Base-by-base conservation (phyloP, 1,140 invertebrate species). In the Tribolium castaneum region DNA sequence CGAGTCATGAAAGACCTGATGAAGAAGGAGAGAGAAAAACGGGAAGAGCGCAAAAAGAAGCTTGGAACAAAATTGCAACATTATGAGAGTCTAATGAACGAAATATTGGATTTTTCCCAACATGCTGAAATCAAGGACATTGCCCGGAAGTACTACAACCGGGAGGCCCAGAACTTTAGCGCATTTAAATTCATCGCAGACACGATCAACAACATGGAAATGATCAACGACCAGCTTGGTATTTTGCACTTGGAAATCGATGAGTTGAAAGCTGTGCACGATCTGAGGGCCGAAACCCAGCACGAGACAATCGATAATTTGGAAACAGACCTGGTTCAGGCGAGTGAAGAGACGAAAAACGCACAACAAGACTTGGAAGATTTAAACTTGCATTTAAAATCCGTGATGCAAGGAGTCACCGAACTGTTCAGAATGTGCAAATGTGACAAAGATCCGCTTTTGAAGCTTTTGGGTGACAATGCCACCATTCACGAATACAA, bases 141-240 rank as follows among this genome's bases (percentile, higher is more conserved):
- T 14, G 93, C 93, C 3, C 90, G 90, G n/a, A 90, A 93, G 79
- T 97, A 96, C 86, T 90, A 93, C 10, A 92, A 94, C 54, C 92
- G 95, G 80, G 96, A 98, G 84, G 95, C 97, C 83, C 93, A 95
- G 81, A 98, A 98, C 88, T 97, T 97, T 87, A 94, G 95, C 0
- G 89, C 96, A 0, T 98, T 98, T 86, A 96, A 94, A 85, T 97
- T 96, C 85, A 95, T 98, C 1, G 97, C 96, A 84, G 95, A 97
- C 85, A 89, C 97, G 22, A 97, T 97, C 85, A 93, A 93, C 80
- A 94, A 97, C 84, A 88, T 95, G 34, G 95, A 97, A 83, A 88
- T 90, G 87, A 19, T 84, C 12, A 84, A 79, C 34, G 80, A 86
- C 12, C n/a, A n/a, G 12, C 30, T 66, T 1, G 30, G 30, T 6